These are phyloP conservation scores for Molanna angustata DNA, from an alignment of 2,888 invertebrate genomes.

Conservation along the genomic window DNA sequence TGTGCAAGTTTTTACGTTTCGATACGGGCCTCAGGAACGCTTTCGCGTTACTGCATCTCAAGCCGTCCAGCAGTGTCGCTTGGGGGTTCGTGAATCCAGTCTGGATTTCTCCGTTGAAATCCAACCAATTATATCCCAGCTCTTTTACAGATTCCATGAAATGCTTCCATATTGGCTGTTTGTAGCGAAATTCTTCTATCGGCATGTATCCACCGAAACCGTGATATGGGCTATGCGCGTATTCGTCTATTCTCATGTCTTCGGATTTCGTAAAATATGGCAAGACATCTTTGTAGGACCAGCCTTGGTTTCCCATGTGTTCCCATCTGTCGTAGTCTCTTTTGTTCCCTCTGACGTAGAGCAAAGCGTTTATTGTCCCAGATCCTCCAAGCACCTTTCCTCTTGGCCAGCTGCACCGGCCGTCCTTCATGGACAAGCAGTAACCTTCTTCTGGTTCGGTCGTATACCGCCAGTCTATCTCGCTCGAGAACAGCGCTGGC, in stretches of 20 bases:
- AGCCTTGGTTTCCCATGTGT: conserved; percentile 67
- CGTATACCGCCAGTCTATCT: conserved; percentile 79
- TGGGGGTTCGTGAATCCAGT: conserved; percentile 76
- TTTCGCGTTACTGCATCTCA: conserved; percentile 81
- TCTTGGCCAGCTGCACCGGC: conserved; percentile 71
- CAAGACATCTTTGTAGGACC: conserved; percentile 73
- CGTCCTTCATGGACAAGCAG: conserved; percentile 66
- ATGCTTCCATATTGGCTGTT: conserved; percentile 66
- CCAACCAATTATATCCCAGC: conserved; percentile 65
- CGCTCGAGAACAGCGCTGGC: conserved; percentile 67
- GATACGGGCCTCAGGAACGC: conserved; percentile 70
- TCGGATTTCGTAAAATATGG: conserved; percentile 80
- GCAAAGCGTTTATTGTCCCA: conserved; percentile 86
- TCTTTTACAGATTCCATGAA: conserved; percentile 69
- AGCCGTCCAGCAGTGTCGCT: conserved; percentile 73
- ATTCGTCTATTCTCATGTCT: conserved; percentile 66
- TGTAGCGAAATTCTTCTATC: conserved; percentile 68
- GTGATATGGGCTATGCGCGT: conserved; percentile 61
- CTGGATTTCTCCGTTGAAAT: conserved; percentile 77
- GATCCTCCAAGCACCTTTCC: conserved; percentile 79
- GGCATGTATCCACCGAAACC: conserved; percentile 69
- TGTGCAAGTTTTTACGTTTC: conserved; percentile 69
- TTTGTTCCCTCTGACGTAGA: conserved; percentile 81
- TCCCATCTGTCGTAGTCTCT: conserved; percentile 87
- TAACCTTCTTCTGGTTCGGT: conserved; percentile 69